Percentiles rank a stretch among this genome's conserved stretches.
Conservation (phyloP, 2,797 vertebrate species). For the Discoglossus pictus region DNA sequence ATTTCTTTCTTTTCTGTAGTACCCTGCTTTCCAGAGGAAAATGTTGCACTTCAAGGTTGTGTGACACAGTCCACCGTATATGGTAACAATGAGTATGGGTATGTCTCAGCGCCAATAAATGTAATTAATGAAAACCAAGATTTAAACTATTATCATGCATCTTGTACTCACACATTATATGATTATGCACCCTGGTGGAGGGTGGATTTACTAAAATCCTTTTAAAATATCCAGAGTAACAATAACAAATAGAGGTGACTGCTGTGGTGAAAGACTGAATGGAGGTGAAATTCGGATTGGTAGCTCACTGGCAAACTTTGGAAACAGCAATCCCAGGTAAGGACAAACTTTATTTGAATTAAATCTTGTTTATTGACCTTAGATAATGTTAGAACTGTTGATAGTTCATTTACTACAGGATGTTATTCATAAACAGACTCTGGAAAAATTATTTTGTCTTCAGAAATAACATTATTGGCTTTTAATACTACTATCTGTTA, state of each 20-base stretch:
- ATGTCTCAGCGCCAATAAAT: too few relatives aligned
- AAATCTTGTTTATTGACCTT: too few relatives aligned
- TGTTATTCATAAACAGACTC: too few relatives aligned
- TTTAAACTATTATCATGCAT: background rate
- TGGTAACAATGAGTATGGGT: background rate
- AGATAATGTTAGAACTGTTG: too few relatives aligned
- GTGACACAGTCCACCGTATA: background rate
- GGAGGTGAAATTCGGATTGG: constrained; percentile 5
- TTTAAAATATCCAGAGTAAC: background rate
- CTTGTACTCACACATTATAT: background rate
- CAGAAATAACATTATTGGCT: too few relatives aligned
- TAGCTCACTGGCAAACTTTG: background rate
- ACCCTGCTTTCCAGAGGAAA: background rate
- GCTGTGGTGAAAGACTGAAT: background rate
- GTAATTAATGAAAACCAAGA: background rate
- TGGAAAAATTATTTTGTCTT: too few relatives aligned
- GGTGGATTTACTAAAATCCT: too few relatives aligned
- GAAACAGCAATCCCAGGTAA: constrained; percentile 20
- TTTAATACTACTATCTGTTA: too few relatives aligned
- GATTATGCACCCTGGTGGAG: background rate
- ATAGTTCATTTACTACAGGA: too few relatives aligned
- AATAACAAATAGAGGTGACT: constrained; percentile 19
- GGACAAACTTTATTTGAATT: too few relatives aligned
- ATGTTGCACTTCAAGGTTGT: constrained; percentile 1
- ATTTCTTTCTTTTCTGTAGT: too few relatives aligned